A percentile compares a stretch with the other conserved stretches of the same genome.
Evolutionary conservation across 2,113 vertebrate species (phyloP).

Genomic region (Aptenodytes forsteri): DNA sequence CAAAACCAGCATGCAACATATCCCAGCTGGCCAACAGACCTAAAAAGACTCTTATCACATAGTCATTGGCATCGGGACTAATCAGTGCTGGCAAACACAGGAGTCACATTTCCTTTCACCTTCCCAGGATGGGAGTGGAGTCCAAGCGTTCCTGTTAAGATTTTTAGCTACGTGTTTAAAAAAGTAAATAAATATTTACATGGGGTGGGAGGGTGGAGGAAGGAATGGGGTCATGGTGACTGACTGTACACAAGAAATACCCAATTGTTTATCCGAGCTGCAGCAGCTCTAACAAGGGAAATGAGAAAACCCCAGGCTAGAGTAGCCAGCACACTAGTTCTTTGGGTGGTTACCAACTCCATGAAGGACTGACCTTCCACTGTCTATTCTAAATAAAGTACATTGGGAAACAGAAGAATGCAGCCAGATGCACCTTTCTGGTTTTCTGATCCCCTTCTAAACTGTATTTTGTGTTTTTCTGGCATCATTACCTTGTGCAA

Average conservation of each 20-base stretch:
- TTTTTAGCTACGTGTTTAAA: not conserved
- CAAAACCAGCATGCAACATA: not conserved
- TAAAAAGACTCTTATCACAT: not conserved
- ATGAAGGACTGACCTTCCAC: not conserved
- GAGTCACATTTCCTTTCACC: not conserved
- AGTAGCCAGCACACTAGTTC: not conserved
- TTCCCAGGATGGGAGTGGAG: not conserved
- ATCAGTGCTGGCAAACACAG: not conserved
- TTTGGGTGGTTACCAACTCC: not conserved
- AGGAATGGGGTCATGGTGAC: not conserved
- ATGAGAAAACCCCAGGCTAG: not conserved
- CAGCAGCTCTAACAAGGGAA: not conserved
- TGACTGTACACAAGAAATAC: not conserved
- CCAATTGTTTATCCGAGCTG: rapidly evolving
- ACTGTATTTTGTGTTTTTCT: not conserved
- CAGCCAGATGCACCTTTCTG: not conserved
- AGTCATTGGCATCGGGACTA: rapidly evolving
- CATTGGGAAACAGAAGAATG: not conserved
- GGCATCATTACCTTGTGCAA: not conserved
- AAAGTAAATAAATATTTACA: not conserved
- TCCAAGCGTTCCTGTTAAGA: not conserved
- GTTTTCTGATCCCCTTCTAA: not conserved
- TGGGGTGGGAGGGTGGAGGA: not conserved
- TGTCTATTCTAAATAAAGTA: not conserved
- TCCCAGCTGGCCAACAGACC: not conserved